A percentile compares a stretch with the other conserved stretches of the same genome.
Conservation (phyloP, 2,888 invertebrate species). For the Boloria euphrosyne region DNA sequence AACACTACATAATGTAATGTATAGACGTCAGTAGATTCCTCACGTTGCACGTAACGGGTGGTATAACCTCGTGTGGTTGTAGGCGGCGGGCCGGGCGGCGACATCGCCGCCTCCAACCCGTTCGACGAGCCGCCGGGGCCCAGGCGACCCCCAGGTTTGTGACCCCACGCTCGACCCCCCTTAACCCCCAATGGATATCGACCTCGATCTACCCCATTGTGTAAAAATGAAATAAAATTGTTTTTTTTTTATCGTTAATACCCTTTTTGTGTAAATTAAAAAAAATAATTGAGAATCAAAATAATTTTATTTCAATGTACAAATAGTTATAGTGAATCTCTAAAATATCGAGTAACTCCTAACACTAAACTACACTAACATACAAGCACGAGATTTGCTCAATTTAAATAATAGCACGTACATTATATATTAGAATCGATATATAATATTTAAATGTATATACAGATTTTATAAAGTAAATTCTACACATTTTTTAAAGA, state of each 20-base stretch:
- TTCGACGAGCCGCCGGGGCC: slow-evolving; percentile 89
- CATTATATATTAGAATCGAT: too few species aligned
- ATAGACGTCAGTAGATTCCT: slow-evolving; percentile 33
- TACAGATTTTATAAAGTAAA: not conserved
- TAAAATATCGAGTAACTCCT: slow-evolving; percentile 1
- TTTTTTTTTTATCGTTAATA: not conserved
- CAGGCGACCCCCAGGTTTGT: slow-evolving; percentile 78
- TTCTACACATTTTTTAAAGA: not conserved
- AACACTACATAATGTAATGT: not conserved
- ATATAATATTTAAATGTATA: too few species aligned
- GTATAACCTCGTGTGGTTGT: slow-evolving; percentile 60
- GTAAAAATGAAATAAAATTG: slow-evolving; percentile 15
- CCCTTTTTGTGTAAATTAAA: not conserved
- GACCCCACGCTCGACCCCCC: slow-evolving; percentile 53
- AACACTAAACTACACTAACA: slow-evolving; percentile 8
- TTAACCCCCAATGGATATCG: slow-evolving; percentile 37
- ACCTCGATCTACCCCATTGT: slow-evolving; percentile 1
- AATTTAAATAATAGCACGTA: not conserved
- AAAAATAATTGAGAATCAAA: not conserved
- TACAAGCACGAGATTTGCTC: slow-evolving; percentile 5
- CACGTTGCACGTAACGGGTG: slow-evolving; percentile 42
- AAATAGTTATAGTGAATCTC: not conserved
- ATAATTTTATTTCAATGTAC: slow-evolving; percentile 15
- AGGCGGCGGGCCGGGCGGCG: slow-evolving; percentile 81
- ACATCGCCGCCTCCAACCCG: slow-evolving; percentile 93